Base-by-base conservation (phyloP, 2,888 invertebrate species). In the Thecophora atra region DNA sequence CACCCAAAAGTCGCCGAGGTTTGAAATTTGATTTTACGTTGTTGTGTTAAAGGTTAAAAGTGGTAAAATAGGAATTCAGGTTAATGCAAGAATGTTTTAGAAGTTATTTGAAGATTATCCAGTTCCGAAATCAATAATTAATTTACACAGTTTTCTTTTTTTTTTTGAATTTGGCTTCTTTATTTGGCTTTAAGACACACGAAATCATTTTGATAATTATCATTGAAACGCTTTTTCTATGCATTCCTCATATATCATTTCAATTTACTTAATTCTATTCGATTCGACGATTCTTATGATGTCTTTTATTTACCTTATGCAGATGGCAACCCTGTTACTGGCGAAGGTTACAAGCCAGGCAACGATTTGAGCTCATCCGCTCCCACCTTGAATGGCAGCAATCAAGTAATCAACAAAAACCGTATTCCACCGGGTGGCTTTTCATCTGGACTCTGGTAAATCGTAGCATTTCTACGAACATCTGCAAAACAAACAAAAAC, bases 291-390 rank as follows among this genome's bases (percentile, higher is more conserved):
- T n/a, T 26, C 26, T n/a, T 30, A 28, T 26, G 17, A 37, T n/a
- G 30, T n/a, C n/a, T 60, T 60, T 11, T 30, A 3, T n/a, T n/a
- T n/a, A 30, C 30, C 28, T 60, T 21, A 42, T 19, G 5, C n/a
- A 88, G 89, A 89, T 83, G 89, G 89, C 62, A 89, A 89, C 78
- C 89, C 89, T 63, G 88, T 89, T 72, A 89, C 89, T 75, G 89
- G 89, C 51, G 87, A 88, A 77, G 89, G 89, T 63, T 89, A 89
- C 80, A 87, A 87, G 76, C 76, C 84, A 75, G 82, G 83, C 67
- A 82, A 77, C 73, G 86, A 83, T 73, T 83, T 84, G 42, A 84
- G 79, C 71, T 80, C 82, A 73, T 79, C 83, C 60, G 79, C 82
- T 73, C 81, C 84, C 75, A 79, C 79, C 67, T 75, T 82, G 74